phyloP scores from a whole-genome alignment of 2,797 vertebrate species.

The Girardinus metallicus region DNA sequence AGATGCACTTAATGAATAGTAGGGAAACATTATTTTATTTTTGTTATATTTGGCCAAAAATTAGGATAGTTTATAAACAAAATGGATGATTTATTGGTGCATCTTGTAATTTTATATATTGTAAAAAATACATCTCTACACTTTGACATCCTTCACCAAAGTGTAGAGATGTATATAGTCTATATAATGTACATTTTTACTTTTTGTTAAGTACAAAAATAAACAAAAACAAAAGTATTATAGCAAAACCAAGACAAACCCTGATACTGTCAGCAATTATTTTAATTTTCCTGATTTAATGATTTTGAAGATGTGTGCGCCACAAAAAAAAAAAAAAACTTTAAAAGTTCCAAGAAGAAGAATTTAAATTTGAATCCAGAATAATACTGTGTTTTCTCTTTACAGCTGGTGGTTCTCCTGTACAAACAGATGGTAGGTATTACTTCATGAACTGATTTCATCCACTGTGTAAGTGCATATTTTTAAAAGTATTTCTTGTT shows the following conservation, averaged over 20 bases:
- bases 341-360: not conserved
- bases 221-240: not conserved
- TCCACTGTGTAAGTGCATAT: not conserved
- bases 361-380: not conserved
- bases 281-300: slow-evolving; percentile 16
- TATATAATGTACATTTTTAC: too few relatives aligned
- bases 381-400: slow-evolving; percentile 16
- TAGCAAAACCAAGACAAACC: not conserved
- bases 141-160: not conserved
- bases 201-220: not conserved
- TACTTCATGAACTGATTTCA: not conserved
- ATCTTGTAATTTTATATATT: not conserved
- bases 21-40: not conserved
- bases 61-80: not conserved
- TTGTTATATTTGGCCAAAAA: not conserved
- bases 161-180: too few relatives aligned
- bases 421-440: slow-evolving; percentile 59
- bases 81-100: not conserved
- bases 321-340: not conserved
- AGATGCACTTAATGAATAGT: not conserved
- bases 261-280: not conserved
- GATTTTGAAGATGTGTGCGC: slow-evolving; percentile 43
- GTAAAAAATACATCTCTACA: not conserved
- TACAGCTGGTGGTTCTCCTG: slow-evolving; percentile 48
- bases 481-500: slow-evolving; percentile 11